Evolutionary conservation across 2,888 invertebrate species (phyloP), one percentile per base, ranked within the genome.

Genomic region (Theretra japonica): DNA sequence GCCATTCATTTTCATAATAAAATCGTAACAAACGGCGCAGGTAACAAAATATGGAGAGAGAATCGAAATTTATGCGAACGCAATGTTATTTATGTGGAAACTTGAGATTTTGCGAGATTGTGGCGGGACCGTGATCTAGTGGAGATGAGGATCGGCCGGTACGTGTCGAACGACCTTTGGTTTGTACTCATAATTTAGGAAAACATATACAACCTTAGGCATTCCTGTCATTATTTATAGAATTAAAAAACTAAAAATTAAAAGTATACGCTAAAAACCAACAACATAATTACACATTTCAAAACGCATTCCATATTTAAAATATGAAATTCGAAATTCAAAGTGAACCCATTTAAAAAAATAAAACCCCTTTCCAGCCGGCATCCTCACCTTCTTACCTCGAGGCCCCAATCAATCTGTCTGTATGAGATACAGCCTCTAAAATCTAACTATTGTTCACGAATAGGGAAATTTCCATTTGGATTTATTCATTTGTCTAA

Each of bases 1-100:
- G 91, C 93, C 94, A 93, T 94, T 94, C 94, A 94, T 94, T 94
- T 93, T 94, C 94, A 94, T 94, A 94, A 94, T 94, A 94, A 94
- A 94, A 94, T 94, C 92, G 94, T 90, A 93, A 93, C 93, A 93
- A 93, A 93, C 92, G 91, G 90, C 85, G 82, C 92, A 94, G 94
- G 94, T 94, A 94, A 91, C 92, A 88, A 93, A 93, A 93, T 93
- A 93, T 93, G 93, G 93, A 94, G 92, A 90, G 87, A 89, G 92
- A 91, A 88, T 86, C 86, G 79, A 83, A 87, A 94, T 94, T 93
- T 93, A 93, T 91, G 89, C 80, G 87, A 88, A 88, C 90, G 87
- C 89, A 86, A 89, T 86, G 83, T 83, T 88, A 93, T 91, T 92
- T 91, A 91, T 89, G 87, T 86, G 81, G 84, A 84, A 87, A 88